Base-by-base conservation (phyloP, 2,797 vertebrate genomes). In the Ctenochaetus hawaiiensis region DNA sequence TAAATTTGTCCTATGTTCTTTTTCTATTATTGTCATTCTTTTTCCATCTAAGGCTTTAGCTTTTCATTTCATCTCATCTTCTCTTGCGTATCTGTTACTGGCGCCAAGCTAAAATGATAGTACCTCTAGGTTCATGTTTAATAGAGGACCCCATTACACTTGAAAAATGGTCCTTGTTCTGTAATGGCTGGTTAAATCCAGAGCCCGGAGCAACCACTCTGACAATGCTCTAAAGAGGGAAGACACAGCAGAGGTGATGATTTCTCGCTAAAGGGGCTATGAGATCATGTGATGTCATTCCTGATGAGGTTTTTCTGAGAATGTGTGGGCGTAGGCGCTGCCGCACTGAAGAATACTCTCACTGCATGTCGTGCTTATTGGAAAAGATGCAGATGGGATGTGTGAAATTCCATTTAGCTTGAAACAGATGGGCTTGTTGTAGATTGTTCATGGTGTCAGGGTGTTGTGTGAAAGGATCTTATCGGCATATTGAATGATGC, bases 71-170 rank as follows among this genome's bases (percentile, higher is more conserved):
- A 49, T 53, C 73, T 75, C 41, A 52, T 88, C 72, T 91, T 48
- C 43, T 39, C 60, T 48, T 20, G 37, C 11, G 8, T 41, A 77
- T 85, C 54, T 76, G 64, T 59, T 68, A 71, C 76, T 77, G 83
- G 80, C 69, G 74, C 80, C 81, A 56, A 59, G 73, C 83, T 85
- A 2, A 86, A 89, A 90, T 78, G 84, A 90, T 77, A 22, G 74
- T 41, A 75, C 70, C 84, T 87, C 57, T 58, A 81, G 87, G 83
- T 89, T 87, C 78, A 80, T 90, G 85, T 93, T 91, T 93, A 93
- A 93, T 92, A 77, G 84, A 92, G 56, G 81, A 85, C 75, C 81
- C 82, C 79, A 89, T 91, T 93, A 87, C 77, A 87, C 73, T 71
- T 90, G 90, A 94, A 87, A 91, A 91, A 94, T 89, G 77, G 76